Base-by-base conservation (phyloP, 2,888 invertebrate species). In the Phragmatobia fuliginosa region DNA sequence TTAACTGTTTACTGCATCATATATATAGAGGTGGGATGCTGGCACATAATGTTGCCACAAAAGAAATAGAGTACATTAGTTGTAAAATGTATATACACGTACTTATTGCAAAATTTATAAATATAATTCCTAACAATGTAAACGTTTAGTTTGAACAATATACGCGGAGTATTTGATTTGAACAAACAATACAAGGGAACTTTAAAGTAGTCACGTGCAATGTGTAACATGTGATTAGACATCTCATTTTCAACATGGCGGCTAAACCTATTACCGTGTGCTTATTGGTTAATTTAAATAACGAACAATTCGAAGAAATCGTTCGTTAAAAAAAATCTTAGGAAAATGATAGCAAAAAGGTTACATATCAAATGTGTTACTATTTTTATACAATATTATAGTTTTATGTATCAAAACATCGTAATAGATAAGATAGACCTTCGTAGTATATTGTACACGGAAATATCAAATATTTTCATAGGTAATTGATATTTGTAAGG, bases 401-500 rank as follows among this genome's bases (percentile, higher is more conserved):
- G 28, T 68, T 28, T 58, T 31, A 45, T 14, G 7, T 49, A 64
- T 32, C 21, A 28, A 67, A 67, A 62, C 67, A 67, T 21, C 38
- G 16, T n/a, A 49, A 18, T 21, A 56, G 67, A 67, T 56, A 62
- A 58, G 3, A 32, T 4, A 49, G 10, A 41, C n/a, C 60, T 41
- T 25, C 10, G 25, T 33, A 33, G 16, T 66, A n/a, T 18, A 32
- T 65, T 52, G 45, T 68, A 45, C 7, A 63, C 25, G 28, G 41
- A 59, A 63, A 38, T 67, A 64, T 64, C 67, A 31, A 64, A 67
- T 64, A 52, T 64, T 67, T 38, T 71, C 60, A 60, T 63, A 63
- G 49, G 60, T 60, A 71, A 63, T 67, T 67, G 60, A 71, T 56
- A 62, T 63, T 71, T 67, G 62, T 63, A 18, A 38, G 63, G 63